phyloP scores from a whole-genome alignment of 2,888 invertebrate genomes.

The Hyposoter didymator region DNA sequence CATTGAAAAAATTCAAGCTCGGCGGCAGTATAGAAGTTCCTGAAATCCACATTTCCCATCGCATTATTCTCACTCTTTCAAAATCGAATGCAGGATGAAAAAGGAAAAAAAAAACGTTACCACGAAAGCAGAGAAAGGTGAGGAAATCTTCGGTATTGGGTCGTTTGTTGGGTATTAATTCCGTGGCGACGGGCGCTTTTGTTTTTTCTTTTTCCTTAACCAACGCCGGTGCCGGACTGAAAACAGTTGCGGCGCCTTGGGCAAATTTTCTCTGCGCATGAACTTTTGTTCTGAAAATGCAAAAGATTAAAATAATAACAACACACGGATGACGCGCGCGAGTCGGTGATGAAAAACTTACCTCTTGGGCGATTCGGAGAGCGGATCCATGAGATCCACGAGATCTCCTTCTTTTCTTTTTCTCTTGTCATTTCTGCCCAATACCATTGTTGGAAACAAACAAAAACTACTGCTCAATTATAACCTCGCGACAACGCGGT shows the following conservation, averaged over 20 bases:
- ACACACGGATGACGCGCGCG: not conserved
- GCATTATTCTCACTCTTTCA: too few species aligned
- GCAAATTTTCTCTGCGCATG: conserved; percentile 96
- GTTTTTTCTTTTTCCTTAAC: conserved; percentile 87
- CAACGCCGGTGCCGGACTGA: conserved; percentile 86
- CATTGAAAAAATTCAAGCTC: conserved; percentile 89
- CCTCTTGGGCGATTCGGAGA: conserved; percentile 82
- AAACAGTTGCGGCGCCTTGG: conserved; percentile 88
- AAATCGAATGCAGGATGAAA: too few species aligned
- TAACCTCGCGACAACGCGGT: conserved; percentile 26
- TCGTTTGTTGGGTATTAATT: conserved; percentile 88
- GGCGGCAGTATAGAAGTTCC: conserved; percentile 90
- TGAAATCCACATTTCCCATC: conserved; percentile 72
- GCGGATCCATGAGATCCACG: conserved; percentile 83
- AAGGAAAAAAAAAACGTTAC: conserved; percentile 81
- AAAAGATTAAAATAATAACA: conserved; percentile 28
- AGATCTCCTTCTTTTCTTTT: conserved; percentile 83
- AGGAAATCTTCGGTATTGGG: conserved; percentile 95
- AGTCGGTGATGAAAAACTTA: conserved; percentile 60
- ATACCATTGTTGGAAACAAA: conserved; percentile 79
- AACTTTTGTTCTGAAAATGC: conserved; percentile 88
- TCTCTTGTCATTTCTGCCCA: conserved; percentile 82
- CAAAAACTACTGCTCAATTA: not conserved
- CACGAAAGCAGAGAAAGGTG: conserved; percentile 93
- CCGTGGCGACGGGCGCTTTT: conserved; percentile 85